phyloP scores from a whole-genome alignment of 30 jellyfish, hydroid and myxozoan genomes.

The Aurelia coerulea region DNA sequence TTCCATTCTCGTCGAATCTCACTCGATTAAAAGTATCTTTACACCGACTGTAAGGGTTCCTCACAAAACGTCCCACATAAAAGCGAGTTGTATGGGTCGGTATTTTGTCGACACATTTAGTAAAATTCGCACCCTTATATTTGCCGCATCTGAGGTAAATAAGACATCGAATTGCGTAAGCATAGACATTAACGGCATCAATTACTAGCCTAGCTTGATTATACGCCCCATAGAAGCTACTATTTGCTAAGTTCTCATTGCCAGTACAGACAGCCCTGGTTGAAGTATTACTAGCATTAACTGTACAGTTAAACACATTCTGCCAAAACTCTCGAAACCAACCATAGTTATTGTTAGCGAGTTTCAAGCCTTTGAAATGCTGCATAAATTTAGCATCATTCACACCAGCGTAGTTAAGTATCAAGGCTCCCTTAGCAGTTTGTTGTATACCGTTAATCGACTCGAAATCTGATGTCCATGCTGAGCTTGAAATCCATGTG shows the following conservation, averaged over 20 bases:
- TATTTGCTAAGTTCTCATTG: constrained; percentile 22
- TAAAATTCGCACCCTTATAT: background rate
- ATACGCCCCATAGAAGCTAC: constrained; percentile 32
- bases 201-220: constrained; percentile 31
- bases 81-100: background rate
- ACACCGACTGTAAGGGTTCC: background rate
- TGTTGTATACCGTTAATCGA: constrained; percentile 5
- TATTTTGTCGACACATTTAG: background rate
- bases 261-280: constrained; percentile 15
- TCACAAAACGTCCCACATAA: background rate
- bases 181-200: constrained; percentile 47
- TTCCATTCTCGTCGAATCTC: constrained; percentile 14
- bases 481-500: constrained; percentile 39
- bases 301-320: constrained; percentile 32
- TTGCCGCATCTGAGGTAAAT: background rate
- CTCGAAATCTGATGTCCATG: constrained; percentile 41
- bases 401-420: constrained; percentile 20
- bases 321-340: constrained; percentile 74
- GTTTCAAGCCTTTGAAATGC: constrained; percentile 43
- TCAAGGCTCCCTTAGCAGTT: constrained; percentile 62
- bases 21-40: background rate
- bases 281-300: no score
- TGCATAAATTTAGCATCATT: constrained; percentile 7
- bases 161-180: constrained; percentile 21
- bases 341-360: background rate